phyloP scores from a whole-genome alignment of 2,797 vertebrate species.

The Rhynchotus rufescens region DNA sequence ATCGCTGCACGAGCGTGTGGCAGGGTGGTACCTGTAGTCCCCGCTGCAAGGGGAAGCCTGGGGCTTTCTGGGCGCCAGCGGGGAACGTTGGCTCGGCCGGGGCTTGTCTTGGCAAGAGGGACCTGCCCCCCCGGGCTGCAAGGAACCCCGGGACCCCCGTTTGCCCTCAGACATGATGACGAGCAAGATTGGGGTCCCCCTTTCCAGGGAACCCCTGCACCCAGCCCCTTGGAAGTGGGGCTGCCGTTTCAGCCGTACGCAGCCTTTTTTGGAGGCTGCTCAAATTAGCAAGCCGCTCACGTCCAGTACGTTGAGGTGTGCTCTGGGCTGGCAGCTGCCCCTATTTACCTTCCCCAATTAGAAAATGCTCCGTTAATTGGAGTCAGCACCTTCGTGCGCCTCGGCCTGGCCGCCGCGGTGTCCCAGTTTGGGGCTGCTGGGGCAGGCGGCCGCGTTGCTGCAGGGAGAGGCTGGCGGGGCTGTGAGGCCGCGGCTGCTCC shows the following conservation, averaged over 20 bases:
- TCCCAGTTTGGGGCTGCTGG: not conserved
- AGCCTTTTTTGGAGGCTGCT: not conserved
- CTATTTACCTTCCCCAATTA: constrained; percentile 54
- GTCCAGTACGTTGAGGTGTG: not conserved
- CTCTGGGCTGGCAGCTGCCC: constrained; percentile 17
- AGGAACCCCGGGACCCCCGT: too few relatives aligned
- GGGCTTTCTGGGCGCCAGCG: not conserved
- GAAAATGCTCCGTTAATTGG: constrained; percentile 42
- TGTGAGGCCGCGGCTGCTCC: not conserved
- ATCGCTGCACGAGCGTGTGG: rapidly evolving
- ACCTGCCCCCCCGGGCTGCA: too few relatives aligned
- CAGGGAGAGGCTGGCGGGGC: not conserved
- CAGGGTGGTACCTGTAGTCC: rapidly evolving
- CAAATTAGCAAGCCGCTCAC: not conserved
- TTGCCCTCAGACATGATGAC: rapidly evolving
- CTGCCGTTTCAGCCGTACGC: not conserved
- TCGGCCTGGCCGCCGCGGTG: not conserved
- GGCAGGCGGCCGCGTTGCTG: not conserved
- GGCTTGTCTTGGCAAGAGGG: too few relatives aligned
- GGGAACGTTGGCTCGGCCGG: too few relatives aligned
- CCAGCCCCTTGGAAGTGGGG: not conserved
- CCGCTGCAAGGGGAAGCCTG: rapidly evolving
- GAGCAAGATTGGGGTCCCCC: too few relatives aligned
- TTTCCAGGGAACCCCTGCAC: not conserved
- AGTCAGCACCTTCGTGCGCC: not conserved